phyloP scores from a whole-genome alignment of 2,113 vertebrate genomes.

The Chrysochloris asiatica region DNA sequence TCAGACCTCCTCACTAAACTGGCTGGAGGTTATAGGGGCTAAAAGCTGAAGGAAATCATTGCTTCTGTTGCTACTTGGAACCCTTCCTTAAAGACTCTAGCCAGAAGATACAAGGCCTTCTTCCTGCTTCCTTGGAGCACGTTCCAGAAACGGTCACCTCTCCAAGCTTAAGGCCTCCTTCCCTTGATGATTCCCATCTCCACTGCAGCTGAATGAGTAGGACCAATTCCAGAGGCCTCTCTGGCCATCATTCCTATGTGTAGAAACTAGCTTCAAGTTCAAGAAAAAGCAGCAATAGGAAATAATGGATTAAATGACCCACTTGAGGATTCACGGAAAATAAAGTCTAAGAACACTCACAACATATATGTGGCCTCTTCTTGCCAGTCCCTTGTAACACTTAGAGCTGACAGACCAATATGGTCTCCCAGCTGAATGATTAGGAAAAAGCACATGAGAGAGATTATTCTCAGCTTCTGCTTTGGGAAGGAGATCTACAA shows the following conservation, averaged over 20 bases:
- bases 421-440: not conserved
- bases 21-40: too few relatives aligned
- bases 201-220: not conserved
- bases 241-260: not conserved
- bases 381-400: not conserved
- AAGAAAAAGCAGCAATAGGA: conserved; percentile 3
- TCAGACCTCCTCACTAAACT: not conserved
- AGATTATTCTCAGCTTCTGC: too few relatives aligned
- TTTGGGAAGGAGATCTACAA: too few relatives aligned
- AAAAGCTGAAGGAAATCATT: not conserved
- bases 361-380: conserved; percentile 45
- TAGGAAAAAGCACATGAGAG: too few relatives aligned
- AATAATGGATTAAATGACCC: not conserved
- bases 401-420: not conserved
- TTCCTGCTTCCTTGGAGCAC: not conserved
- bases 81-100: not conserved
- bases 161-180: not conserved
- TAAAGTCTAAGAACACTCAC: too few relatives aligned
- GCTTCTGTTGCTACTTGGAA: not conserved
- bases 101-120: conserved; percentile 5
- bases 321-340: not conserved
- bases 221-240: not conserved
- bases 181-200: not conserved
- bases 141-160: not conserved
- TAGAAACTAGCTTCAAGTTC: conserved; percentile 41